These are phyloP conservation scores for Hyperopisus bebe DNA, from an alignment of 2,113 vertebrate genomes.

Conservation along the genomic window DNA sequence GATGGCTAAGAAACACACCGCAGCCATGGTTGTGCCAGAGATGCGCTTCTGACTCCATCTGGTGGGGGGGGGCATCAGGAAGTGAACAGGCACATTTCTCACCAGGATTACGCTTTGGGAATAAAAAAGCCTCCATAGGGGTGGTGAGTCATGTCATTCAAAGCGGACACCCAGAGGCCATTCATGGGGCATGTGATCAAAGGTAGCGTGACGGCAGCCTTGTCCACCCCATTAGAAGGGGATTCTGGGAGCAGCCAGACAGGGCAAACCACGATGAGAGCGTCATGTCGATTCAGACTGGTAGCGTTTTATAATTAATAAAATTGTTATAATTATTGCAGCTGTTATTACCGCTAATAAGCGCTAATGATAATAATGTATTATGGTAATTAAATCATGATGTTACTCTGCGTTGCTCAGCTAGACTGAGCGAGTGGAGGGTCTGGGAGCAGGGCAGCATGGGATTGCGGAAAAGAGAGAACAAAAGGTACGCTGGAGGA, in stretches of 20 bases:
- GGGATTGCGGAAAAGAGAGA: not conserved
- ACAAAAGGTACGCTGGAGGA: not conserved
- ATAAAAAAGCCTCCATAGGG: not conserved
- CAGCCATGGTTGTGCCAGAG: not conserved
- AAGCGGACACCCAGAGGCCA: not conserved
- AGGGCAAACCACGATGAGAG: not conserved
- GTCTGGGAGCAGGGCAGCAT: not conserved
- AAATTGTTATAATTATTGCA: not conserved
- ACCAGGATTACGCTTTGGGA: not conserved
- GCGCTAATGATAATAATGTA: constrained; percentile 5
- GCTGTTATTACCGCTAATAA: not conserved
- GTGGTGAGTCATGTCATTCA: not conserved
- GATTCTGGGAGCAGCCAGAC: not conserved
- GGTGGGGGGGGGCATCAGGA: not conserved
- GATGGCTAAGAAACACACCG: not conserved
- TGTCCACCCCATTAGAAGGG: not conserved
- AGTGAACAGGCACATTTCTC: not conserved
- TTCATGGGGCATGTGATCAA: not conserved
- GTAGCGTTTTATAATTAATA: not conserved
- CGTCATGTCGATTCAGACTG: not conserved
- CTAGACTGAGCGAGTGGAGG: not conserved
- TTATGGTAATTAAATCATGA: not conserved
- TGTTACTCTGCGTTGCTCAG: not conserved
- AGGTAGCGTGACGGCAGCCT: not conserved
- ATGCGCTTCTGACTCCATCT: not conserved